These are phyloP conservation scores for Pocillopora meandrina DNA, from an alignment of 92 coral and sea anemone species.

Conservation along the genomic window DNA sequence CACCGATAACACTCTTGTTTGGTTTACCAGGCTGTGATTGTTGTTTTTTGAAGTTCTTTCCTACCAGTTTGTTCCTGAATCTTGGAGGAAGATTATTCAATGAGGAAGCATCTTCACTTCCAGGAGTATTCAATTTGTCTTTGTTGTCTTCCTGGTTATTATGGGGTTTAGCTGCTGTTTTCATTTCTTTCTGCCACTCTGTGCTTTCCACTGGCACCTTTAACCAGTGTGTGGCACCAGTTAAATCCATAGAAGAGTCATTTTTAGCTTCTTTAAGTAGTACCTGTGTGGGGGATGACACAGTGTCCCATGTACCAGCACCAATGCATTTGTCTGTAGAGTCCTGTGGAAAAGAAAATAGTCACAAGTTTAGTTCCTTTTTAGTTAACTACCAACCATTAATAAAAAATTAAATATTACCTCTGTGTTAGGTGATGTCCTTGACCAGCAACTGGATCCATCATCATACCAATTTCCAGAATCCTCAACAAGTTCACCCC, in stretches of 20 bases:
- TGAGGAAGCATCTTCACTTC: not conserved
- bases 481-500: conserved; percentile 62
- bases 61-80: conserved; percentile 17
- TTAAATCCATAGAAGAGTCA: conserved; percentile 2
- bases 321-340: too few relatives aligned
- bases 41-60: conserved; percentile 15
- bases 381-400: too few relatives aligned
- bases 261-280: not conserved
- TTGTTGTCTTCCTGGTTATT: conserved; percentile 21
- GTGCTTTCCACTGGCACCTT: conserved; percentile 20
- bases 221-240: conserved; percentile 1
- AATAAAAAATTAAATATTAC: too few relatives aligned
- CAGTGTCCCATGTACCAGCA: not conserved
- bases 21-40: not conserved
- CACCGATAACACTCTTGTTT: not conserved
- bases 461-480: conserved; percentile 73
- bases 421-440: too few relatives aligned
- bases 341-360: too few relatives aligned
- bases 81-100: conserved; percentile 39
- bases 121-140: conserved; percentile 7
- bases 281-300: conserved; percentile 16
- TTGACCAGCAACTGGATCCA: conserved; percentile 64
- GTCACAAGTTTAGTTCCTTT: too few relatives aligned
- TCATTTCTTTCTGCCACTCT: not conserved
- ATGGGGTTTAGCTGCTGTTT: not conserved